These are phyloP conservation scores for Apogon talboti DNA, from an alignment of 2,797 vertebrate species.

Conservation along the genomic window DNA sequence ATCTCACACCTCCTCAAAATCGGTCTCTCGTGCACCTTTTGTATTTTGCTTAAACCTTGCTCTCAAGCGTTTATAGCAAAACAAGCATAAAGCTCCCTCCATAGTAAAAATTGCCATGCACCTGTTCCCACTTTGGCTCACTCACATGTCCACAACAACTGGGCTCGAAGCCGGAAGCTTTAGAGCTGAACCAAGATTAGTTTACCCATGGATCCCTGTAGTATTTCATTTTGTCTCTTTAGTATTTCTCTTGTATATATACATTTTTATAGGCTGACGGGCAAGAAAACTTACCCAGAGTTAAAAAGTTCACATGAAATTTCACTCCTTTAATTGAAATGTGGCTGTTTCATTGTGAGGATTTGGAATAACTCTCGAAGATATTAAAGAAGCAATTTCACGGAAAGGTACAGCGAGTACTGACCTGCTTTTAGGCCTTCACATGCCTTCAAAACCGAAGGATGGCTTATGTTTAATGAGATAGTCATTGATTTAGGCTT, in stretches of 20 bases:
- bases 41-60: conserved; percentile 28
- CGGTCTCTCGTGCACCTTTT: conserved; percentile 48
- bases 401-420: conserved; percentile 3
- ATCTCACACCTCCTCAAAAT: conserved; percentile 55
- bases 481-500: conserved; percentile 50
- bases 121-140: conserved; percentile 71
- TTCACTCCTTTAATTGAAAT: conserved; percentile 37
- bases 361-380: conserved; percentile 31
- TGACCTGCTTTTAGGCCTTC: conserved; percentile 31
- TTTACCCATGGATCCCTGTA: conserved; percentile 36
- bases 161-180: conserved; percentile 38
- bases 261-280: conserved; percentile 15
- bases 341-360: background rate
- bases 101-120: conserved; percentile 59
- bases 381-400: conserved; percentile 32
- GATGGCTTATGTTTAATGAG: conserved; percentile 52
- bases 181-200: conserved; percentile 32
- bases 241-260: conserved; percentile 14
- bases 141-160: conserved; percentile 64
- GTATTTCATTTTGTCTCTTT: conserved; percentile 26
- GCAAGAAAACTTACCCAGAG: background rate
- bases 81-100: conserved; percentile 18
- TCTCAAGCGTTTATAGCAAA: conserved; percentile 13
- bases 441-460: conserved; percentile 33
- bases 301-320: conserved; percentile 19